phyloP scores from a whole-genome alignment of 35 echinoderm and acorn worm species.

The Eucidaris tribuloides region DNA sequence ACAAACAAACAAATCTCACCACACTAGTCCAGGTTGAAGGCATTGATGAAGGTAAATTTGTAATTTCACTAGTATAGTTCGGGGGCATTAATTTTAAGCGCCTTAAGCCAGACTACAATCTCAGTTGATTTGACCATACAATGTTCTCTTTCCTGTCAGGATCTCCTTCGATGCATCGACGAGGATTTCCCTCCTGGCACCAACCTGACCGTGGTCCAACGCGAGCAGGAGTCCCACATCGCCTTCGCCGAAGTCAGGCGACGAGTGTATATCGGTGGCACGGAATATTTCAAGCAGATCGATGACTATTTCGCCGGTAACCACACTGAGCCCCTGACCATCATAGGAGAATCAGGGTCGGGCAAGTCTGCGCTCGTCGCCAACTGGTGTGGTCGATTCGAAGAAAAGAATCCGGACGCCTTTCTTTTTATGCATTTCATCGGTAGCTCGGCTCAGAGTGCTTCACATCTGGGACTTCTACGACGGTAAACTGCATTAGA shows the following conservation, averaged over 20 bases:
- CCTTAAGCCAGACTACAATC: too few species aligned
- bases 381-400: slow-evolving; percentile 76
- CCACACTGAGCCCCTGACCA: slow-evolving; percentile 41
- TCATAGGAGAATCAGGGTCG: slow-evolving; percentile 76
- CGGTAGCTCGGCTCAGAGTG: slow-evolving; percentile 87
- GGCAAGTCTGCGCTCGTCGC: slow-evolving; percentile 91
- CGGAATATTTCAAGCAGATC: slow-evolving; percentile 78
- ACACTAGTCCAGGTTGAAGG: too few species aligned
- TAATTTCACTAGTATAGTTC: too few species aligned
- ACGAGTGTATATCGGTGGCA: slow-evolving; percentile 76
- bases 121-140: too few species aligned
- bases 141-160: too few species aligned
- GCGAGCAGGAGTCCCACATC: slow-evolving; percentile 71
- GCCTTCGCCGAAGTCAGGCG: slow-evolving; percentile 75
- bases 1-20: too few species aligned
- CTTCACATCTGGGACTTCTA: slow-evolving; percentile 67
- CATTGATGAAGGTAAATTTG: too few species aligned
- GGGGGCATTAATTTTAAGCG: too few species aligned
- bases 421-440: slow-evolving; percentile 96
- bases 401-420: slow-evolving; percentile 61
- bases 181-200: slow-evolving; percentile 90
- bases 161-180: slow-evolving; percentile 62
- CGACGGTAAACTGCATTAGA: too few species aligned
- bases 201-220: slow-evolving; percentile 53
- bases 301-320: slow-evolving; percentile 41